Conservation (phyloP, 2,113 vertebrate species). For the Carettochelys insculpta region DNA sequence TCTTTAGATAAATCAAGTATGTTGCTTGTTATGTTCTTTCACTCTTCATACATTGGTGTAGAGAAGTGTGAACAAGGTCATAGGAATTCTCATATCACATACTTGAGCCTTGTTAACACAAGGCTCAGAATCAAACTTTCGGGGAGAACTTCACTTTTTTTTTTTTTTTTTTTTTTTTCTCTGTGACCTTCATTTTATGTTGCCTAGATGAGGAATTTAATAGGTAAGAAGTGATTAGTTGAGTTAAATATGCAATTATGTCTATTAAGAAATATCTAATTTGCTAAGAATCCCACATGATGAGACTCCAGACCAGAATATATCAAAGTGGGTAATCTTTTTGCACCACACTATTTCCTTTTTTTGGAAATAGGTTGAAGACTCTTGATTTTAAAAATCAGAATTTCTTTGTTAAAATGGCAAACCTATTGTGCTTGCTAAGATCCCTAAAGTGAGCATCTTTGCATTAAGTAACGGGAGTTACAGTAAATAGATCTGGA, state of each 20-base stretch:
- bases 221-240: not conserved
- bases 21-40: slow-evolving; percentile 25
- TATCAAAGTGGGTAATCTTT: not conserved
- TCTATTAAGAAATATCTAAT: not conserved
- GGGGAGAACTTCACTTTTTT: not conserved
- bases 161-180: not conserved
- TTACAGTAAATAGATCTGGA: not conserved
- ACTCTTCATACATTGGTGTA: slow-evolving; percentile 12
- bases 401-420: not conserved
- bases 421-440: not conserved
- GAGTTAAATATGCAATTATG: not conserved
- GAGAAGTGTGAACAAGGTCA: not conserved
- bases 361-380: not conserved
- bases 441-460: not conserved
- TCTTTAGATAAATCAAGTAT: not conserved
- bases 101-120: not conserved
- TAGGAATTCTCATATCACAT: slow-evolving; percentile 21
- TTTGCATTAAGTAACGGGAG: not conserved
- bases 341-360: not conserved
- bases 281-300: not conserved
- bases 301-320: not conserved
- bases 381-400: not conserved
- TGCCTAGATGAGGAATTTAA: slow-evolving; percentile 16
- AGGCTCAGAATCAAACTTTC: not conserved
- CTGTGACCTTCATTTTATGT: not conserved